phyloP scores from a whole-genome alignment of 2,888 invertebrate genomes.

The Dasypolia templi region DNA sequence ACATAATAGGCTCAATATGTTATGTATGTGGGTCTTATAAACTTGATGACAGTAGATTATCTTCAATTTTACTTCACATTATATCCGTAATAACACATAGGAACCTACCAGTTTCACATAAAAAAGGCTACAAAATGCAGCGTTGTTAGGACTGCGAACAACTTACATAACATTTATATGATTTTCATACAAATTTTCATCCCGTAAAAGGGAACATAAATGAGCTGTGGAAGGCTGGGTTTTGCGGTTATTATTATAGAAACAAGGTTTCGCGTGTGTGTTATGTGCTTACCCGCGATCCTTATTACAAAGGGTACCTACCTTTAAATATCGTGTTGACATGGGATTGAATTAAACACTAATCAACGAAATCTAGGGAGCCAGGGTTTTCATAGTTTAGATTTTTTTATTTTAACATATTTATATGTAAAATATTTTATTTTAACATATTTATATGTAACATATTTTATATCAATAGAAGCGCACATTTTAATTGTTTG shows the following conservation, averaged over 20 bases:
- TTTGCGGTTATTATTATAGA: conserved; percentile 16
- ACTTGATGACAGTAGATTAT: background rate
- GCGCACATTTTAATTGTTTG: too few relatives aligned
- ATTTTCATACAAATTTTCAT: conserved; percentile 40
- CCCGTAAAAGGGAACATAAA: conserved; percentile 40
- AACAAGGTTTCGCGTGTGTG: conserved; percentile 12
- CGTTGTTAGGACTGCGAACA: too few relatives aligned
- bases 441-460: too few relatives aligned
- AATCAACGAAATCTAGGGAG: too few relatives aligned
- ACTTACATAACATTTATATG: conserved; percentile 11
- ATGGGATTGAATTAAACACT: background rate
- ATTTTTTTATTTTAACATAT: too few relatives aligned
- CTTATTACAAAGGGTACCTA: background rate
- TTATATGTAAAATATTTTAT: too few relatives aligned
- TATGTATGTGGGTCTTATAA: background rate
- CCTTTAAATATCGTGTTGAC: background rate
- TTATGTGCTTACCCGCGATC: background rate
- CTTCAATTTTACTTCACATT: conserved; percentile 1
- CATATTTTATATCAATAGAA: too few relatives aligned
- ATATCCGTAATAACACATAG: background rate
- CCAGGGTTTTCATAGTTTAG: too few relatives aligned
- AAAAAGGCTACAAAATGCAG: too few relatives aligned
- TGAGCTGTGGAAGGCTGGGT: background rate
- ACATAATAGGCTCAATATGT: too few relatives aligned
- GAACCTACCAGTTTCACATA: too few relatives aligned